Conservation (phyloP, 2,888 invertebrate species). For the Gisinianus flammeolus region DNA sequence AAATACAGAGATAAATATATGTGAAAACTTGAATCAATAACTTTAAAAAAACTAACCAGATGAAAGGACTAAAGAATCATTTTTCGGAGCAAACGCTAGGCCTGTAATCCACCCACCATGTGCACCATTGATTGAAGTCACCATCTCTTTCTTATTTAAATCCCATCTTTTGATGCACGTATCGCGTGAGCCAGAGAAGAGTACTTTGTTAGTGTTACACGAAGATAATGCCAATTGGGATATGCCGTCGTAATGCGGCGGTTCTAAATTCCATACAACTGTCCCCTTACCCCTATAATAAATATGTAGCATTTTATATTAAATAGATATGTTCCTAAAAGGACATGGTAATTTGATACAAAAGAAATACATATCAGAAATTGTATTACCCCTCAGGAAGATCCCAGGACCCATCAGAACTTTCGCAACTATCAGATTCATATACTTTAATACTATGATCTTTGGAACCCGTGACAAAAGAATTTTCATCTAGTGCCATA, state of each 20-base stretch:
- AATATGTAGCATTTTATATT: no score
- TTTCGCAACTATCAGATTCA: background rate
- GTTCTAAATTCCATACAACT: slow-evolving; percentile 68
- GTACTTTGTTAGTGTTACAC: slow-evolving; percentile 64
- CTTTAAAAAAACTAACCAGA: slow-evolving; percentile 20
- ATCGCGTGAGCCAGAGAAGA: slow-evolving; percentile 85
- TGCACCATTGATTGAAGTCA: slow-evolving; percentile 47
- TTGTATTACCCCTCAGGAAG: no score
- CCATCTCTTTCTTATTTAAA: slow-evolving; percentile 38
- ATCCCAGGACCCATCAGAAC: background rate
- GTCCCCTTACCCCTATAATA: slow-evolving; percentile 2
- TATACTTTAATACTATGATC: slow-evolving; percentile 76
- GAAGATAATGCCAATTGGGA: background rate
- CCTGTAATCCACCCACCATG: slow-evolving; percentile 55
- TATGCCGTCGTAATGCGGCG: slow-evolving; percentile 86
- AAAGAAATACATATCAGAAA: no score
- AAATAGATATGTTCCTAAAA: no score
- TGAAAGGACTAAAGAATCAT: slow-evolving; percentile 40
- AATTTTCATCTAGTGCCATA: slow-evolving; percentile 71
- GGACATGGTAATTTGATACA: no score
- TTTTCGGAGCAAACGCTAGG: slow-evolving; percentile 47
- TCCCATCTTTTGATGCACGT: slow-evolving; percentile 66
- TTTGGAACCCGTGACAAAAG: slow-evolving; percentile 81
- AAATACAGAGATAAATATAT: background rate
- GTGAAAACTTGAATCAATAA: background rate